Evolutionary conservation across 2,888 invertebrate genomes (phyloP), one percentile per base, ranked within the genome.

Genomic region (Aleiodes testaceus): DNA sequence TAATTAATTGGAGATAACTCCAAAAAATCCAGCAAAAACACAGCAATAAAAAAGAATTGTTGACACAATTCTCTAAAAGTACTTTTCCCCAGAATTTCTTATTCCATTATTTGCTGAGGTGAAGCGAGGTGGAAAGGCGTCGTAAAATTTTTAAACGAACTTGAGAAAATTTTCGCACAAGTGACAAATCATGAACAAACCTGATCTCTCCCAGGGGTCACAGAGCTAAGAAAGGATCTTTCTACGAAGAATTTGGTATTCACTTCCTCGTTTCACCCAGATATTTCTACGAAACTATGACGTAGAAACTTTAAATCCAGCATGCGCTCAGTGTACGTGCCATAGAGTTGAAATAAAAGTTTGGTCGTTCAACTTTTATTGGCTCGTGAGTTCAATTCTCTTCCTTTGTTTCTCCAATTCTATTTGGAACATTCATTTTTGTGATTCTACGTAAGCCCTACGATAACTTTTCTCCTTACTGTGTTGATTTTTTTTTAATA

Each of bases 321-420:
- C 66, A 61, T 63, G 52, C 66, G 26, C 47, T 45, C 26, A 26
- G 59, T 22, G 44, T 70, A 66, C 59, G 59, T 66, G 70, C 70
- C 36, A 53, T 67, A 45, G 52, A 64, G 67, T 67, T 49, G 22
- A 66, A 61, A 71, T 71, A 71, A 67, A 72, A 72, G 64, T 72
- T 72, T 63, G 18, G n/a, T 63, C 63, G 53, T 72, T 67, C 53
- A 52, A 55, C 71, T 67, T 72, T 72, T 72, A 72, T 72, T 72
- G 52, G 63, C 52, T 36, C 44, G 63, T 44, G 52, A 44, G n/a
- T 55, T 42, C 26, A 63, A 68, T 69, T 73, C 44, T 18, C 49
- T 20, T 61, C 30, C 36, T 18, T 12, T 22, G 47, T 45, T 67
- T 67, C 69, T n/a, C 44, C 61, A 30, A n/a, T 69, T 30, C 49